Evolutionary conservation across 2,888 invertebrate genomes (phyloP).

Genomic region (Tipula unca): DNA sequence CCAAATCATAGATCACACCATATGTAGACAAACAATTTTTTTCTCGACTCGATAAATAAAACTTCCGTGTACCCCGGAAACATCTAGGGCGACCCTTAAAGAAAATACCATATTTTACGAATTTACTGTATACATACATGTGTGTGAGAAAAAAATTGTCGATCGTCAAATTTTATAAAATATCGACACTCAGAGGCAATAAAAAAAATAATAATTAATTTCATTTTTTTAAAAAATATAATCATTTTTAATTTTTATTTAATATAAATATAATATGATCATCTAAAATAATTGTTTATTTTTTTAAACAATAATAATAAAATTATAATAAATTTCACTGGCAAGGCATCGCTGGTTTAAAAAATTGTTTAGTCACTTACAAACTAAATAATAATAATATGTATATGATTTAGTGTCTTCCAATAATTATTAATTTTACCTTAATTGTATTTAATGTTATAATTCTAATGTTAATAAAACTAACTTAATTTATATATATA

Average conservation of each 20-base stretch:
- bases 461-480: neutral
- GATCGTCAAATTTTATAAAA: too few species aligned
- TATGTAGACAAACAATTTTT: neutral
- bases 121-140: neutral
- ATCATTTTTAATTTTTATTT: neutral
- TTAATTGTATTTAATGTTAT: neutral
- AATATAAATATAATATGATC: constrained; percentile 8
- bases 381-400: neutral
- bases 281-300: neutral
- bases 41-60: neutral
- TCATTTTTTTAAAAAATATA: neutral
- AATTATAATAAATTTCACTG: constrained; percentile 1
- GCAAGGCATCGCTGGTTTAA: constrained; percentile 17
- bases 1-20: neutral
- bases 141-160: neutral
- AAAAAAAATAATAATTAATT: neutral
- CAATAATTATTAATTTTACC: neutral
- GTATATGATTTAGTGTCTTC: constrained; percentile 14
- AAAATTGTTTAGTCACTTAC: neutral
- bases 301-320: neutral
- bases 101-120: too few species aligned
- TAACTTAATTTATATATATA: neutral
- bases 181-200: too few species aligned
- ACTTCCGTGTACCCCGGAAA: neutral
- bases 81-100: neutral